Evolutionary conservation across 2,888 invertebrate genomes (phyloP).

Genomic region (Germaria angustata): DNA sequence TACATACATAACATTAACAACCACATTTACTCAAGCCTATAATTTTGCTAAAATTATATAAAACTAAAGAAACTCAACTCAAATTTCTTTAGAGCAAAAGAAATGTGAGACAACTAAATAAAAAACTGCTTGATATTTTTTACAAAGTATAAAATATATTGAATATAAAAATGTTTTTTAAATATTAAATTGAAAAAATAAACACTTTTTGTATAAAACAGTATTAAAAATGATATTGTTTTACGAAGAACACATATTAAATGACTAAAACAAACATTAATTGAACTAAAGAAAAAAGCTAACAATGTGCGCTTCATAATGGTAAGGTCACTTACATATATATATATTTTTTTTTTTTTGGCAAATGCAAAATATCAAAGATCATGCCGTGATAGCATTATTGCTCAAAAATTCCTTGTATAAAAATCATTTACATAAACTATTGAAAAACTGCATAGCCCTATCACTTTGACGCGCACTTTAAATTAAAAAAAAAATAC

Average conservation of each 20-base stretch:
- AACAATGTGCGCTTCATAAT: not conserved
- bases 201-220: constrained; percentile 28
- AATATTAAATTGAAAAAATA: constrained; percentile 8
- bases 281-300: constrained; percentile 15
- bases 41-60: constrained; percentile 65
- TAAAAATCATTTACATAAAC: not conserved
- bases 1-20: constrained; percentile 44
- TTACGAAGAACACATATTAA: constrained; percentile 32
- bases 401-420: not conserved
- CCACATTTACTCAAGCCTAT: constrained; percentile 55
- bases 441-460: constrained; percentile 62
- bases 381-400: no score
- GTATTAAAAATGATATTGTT: constrained; percentile 23
- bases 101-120: constrained; percentile 22
- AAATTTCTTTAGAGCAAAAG: not conserved
- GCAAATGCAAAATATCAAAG: no score
- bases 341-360: no score
- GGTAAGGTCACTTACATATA: not conserved
- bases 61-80: constrained; percentile 6
- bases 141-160: constrained; percentile 34
- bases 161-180: constrained; percentile 37
- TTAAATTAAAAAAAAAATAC: not conserved
- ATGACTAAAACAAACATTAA: constrained; percentile 20
- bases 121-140: constrained; percentile 59
- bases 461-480: not conserved